Evolutionary conservation across 2,113 vertebrate genomes (phyloP).

Genomic region (Cardinalis cardinalis): DNA sequence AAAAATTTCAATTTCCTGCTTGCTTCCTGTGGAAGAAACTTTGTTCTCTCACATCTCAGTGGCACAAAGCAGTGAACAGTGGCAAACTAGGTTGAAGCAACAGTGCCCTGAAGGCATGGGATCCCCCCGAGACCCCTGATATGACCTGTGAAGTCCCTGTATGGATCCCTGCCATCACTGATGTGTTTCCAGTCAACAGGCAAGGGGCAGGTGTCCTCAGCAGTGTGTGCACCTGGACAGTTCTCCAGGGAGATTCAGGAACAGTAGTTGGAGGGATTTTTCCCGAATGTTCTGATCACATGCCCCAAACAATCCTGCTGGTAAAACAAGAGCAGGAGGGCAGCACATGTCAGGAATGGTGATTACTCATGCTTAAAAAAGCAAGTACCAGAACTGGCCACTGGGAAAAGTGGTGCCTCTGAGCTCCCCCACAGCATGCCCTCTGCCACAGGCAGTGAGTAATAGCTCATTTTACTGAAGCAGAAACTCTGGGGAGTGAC

Average conservation of each 20-base stretch:
- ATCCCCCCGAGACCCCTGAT: not conserved
- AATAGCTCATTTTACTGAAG: not conserved
- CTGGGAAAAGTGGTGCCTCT: not conserved
- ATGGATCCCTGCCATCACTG: not conserved
- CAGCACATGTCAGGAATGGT: not conserved
- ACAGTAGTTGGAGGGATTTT: not conserved
- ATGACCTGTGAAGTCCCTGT: not conserved
- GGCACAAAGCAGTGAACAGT: not conserved
- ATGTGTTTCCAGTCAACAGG: not conserved
- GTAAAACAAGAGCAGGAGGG: not conserved
- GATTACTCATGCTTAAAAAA: not conserved
- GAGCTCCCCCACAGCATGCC: not conserved
- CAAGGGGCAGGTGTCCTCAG: not conserved
- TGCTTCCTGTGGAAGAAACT: not conserved
- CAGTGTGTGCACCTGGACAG: not conserved
- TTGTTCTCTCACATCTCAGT: not conserved
- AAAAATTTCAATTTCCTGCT: not conserved
- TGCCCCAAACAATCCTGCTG: not conserved
- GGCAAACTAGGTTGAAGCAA: not conserved
- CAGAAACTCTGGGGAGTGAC: not conserved
- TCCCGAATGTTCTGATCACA: not conserved
- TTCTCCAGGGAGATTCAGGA: not conserved
- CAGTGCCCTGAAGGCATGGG: not conserved
- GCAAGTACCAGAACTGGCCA: not conserved
- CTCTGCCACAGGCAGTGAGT: not conserved